Conservation (phyloP, 2,888 invertebrate genomes). For the Calameuta idolon region DNA sequence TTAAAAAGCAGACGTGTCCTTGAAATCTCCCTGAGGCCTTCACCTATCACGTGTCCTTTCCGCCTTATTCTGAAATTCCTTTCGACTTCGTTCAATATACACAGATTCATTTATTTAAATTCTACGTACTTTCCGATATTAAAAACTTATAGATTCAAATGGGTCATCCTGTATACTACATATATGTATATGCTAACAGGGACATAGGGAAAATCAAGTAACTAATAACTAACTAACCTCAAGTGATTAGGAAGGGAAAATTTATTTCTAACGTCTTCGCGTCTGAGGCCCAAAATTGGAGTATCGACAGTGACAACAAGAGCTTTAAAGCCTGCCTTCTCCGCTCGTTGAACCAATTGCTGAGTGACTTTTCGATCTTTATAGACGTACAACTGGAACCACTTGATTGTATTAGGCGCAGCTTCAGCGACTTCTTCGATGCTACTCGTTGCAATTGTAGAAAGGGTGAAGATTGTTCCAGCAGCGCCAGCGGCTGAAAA, state of each 20-base stretch:
- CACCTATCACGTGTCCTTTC: too few relatives aligned
- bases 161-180: neutral
- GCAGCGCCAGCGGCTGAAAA: constrained; percentile 80
- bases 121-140: too few relatives aligned
- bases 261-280: constrained; percentile 85
- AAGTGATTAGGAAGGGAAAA: constrained; percentile 86
- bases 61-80: neutral
- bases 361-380: constrained; percentile 80
- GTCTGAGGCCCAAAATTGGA: constrained; percentile 85
- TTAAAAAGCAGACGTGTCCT: too few relatives aligned
- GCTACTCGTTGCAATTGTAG: constrained; percentile 88
- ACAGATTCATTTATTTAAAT: neutral
- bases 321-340: constrained; percentile 87
- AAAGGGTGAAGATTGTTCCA: constrained; percentile 83
- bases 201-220: constrained; percentile 7
- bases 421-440: constrained; percentile 88
- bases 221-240: constrained; percentile 67
- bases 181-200: neutral
- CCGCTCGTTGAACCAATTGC: constrained; percentile 81
- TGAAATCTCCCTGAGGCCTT: too few relatives aligned
- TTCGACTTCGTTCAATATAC: neutral
- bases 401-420: constrained; percentile 81
- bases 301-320: constrained; percentile 91
- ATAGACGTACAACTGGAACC: constrained; percentile 95
- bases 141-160: too few relatives aligned